Conservation (phyloP, 2,888 invertebrate species). For the Nemapogon koenigi region DNA sequence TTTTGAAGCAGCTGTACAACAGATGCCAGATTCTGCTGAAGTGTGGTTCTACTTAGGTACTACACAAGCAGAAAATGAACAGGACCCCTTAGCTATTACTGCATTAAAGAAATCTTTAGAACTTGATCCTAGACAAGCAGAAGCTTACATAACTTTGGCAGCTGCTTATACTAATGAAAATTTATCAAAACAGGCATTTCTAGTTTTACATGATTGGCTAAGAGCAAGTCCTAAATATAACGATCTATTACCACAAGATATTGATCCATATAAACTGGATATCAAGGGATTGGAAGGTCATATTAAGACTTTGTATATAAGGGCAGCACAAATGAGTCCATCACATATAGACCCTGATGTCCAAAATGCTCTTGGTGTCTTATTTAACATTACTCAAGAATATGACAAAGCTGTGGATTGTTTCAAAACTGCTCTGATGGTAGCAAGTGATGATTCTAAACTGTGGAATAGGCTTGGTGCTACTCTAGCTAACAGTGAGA, state of each 20-base stretch:
- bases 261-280: conserved; percentile 43
- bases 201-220: conserved; percentile 80
- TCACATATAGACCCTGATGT: conserved; percentile 85
- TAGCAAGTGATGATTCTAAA: conserved; percentile 81
- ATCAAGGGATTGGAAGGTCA: conserved; percentile 59
- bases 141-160: conserved; percentile 88
- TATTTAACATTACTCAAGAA: conserved; percentile 93
- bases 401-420: conserved; percentile 97
- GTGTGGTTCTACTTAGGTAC: conserved; percentile 90
- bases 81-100: conserved; percentile 90
- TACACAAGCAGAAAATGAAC: conserved; percentile 98
- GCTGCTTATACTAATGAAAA: conserved; percentile 97
- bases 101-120: conserved; percentile 87
- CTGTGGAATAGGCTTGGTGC: conserved; percentile 98
- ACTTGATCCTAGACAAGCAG: conserved; percentile 79
- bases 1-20: conserved; percentile 94
- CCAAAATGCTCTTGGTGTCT: conserved; percentile 92
- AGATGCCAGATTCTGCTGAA: conserved; percentile 77
- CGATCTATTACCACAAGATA: conserved; percentile 68
- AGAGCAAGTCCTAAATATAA: conserved; percentile 81
- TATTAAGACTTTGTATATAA: conserved; percentile 77
- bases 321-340: conserved; percentile 80
- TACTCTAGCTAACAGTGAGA: conserved; percentile 93
- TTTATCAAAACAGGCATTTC: conserved; percentile 87
- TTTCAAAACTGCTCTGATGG: conserved; percentile 87